Conservation (phyloP, 2,797 vertebrate species). For the Diplodus puntazzo region DNA sequence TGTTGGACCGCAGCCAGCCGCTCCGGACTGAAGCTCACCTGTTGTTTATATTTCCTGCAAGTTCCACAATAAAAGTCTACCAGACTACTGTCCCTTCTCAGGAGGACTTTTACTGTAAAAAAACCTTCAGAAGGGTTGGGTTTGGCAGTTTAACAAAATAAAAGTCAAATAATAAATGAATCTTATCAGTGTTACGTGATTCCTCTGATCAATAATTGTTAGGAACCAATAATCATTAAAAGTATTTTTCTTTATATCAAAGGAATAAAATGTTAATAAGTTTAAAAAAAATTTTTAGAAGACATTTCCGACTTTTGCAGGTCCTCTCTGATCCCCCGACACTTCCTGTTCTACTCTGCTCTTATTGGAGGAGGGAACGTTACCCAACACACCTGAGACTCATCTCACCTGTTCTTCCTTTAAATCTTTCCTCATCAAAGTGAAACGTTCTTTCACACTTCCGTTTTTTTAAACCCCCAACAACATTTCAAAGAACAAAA, state of each 20-base stretch:
- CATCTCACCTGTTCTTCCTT: neutral
- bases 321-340: neutral
- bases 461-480: too few relatives aligned
- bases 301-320: conserved; percentile 9
- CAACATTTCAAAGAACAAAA: too few relatives aligned
- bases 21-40: too few relatives aligned
- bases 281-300: conserved; percentile 11
- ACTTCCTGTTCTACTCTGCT: conserved; percentile 21
- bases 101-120: conserved; percentile 38
- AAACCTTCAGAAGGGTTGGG: neutral
- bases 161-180: neutral
- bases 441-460: neutral
- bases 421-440: neutral
- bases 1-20: too few relatives aligned
- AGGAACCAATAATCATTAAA: neutral
- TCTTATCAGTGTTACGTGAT: neutral
- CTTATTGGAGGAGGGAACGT: conserved; percentile 4
- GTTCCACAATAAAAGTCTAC: conserved; percentile 38
- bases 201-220: neutral
- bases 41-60: neutral
- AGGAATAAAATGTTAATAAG: neutral
- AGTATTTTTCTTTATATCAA: neutral
- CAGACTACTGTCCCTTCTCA: neutral
- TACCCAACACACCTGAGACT: neutral
- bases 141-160: neutral